Percentiles rank a stretch among this genome's conserved stretches.
These are phyloP conservation scores for Athene cunicularia DNA, from an alignment of 2,113 vertebrate genomes.

Conservation along the genomic window DNA sequence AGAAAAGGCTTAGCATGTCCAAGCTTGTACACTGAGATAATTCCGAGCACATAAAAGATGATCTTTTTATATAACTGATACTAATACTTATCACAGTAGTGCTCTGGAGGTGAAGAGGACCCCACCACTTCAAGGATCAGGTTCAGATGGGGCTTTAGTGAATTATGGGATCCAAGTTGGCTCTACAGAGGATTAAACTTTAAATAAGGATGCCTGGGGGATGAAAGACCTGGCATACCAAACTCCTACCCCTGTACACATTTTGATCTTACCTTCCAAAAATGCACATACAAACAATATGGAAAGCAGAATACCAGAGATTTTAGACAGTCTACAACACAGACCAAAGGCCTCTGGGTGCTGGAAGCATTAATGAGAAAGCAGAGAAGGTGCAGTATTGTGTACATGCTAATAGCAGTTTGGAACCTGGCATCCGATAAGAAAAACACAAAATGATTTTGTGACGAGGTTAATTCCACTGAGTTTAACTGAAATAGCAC, in stretches of 20 bases:
- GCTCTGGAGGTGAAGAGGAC: background rate
- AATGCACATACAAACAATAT: background rate
- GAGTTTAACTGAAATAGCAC: background rate
- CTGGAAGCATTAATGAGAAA: background rate
- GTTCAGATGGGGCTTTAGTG: background rate
- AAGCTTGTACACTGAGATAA: background rate
- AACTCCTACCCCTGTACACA: background rate
- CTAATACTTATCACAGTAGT: background rate
- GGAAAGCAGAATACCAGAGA: background rate
- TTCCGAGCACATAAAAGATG: background rate
- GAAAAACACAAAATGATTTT: conserved; percentile 9
- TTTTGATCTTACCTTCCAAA: background rate
- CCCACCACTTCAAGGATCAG: background rate
- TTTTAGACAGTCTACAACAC: background rate
- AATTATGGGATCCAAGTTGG: background rate
- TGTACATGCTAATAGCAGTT: background rate
- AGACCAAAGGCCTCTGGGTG: background rate
- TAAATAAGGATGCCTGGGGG: background rate
- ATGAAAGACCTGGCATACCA: background rate
- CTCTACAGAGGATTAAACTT: background rate
- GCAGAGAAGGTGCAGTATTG: background rate
- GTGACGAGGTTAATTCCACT: conserved; percentile 1
- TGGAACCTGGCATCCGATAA: background rate
- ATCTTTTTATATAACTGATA: background rate
- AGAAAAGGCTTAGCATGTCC: background rate